A percentile compares a stretch with the other conserved stretches of the same genome.
Evolutionary conservation across 2,113 vertebrate genomes (phyloP).

Genomic region (Rana temporaria): DNA sequence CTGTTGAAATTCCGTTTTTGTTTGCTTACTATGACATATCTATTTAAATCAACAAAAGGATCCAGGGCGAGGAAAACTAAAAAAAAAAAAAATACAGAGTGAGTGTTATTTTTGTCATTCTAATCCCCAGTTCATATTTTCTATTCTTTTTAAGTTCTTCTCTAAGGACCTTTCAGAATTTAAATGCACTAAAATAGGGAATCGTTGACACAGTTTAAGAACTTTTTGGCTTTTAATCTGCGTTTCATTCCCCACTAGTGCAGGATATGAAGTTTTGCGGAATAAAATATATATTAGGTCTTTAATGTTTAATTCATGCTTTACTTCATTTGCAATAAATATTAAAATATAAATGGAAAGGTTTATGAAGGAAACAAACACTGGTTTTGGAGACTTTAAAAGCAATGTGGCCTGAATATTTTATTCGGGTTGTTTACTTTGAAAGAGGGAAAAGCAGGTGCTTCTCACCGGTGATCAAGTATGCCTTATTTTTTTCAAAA

Average conservation of each 20-base stretch:
- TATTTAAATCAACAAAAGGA: no score
- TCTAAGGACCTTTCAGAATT: not conserved
- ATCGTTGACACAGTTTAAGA: conserved; percentile 17
- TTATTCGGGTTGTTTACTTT: conserved; percentile 30
- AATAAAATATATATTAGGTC: conserved; percentile 49
- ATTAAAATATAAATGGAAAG: conserved; percentile 33
- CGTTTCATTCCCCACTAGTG: not conserved
- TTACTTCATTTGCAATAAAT: conserved; percentile 36
- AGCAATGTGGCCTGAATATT: conserved; percentile 38
- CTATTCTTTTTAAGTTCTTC: not conserved
- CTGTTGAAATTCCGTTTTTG: no score
- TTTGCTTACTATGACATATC: no score
- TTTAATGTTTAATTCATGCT: conserved; percentile 49
- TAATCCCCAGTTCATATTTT: not conserved
- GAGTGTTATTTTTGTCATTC: not conserved
- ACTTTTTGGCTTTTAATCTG: conserved; percentile 23
- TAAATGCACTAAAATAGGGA: conserved; percentile 15
- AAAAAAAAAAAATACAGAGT: no score
- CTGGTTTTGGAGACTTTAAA: conserved; percentile 6
- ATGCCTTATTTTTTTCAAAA: conserved; percentile 10
- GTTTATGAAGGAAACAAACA: not conserved
- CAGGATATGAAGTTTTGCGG: conserved; percentile 5
- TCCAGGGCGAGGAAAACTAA: no score
- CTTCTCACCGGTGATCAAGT: conserved; percentile 8
- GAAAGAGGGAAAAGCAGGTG: not conserved